Base-by-base conservation (phyloP, 2,113 vertebrate species). In the Serilophus lunatus region DNA sequence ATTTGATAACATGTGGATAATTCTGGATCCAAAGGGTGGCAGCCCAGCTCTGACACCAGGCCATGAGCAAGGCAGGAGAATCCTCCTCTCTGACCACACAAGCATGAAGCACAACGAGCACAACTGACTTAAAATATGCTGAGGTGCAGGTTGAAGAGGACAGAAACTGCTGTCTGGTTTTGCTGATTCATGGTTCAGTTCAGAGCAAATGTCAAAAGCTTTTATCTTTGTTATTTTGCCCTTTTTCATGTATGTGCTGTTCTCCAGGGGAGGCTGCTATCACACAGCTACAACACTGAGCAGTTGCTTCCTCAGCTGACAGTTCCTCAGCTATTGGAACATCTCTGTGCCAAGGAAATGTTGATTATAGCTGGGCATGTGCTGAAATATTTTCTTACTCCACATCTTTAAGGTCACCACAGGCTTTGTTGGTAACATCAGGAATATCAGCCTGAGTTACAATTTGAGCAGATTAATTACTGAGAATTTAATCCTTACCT, bases 391-490 rank as follows among this genome's bases (percentile, higher is more conserved):
- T 51, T 70, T 82, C 71, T 70, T 36, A 14, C 22, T 78, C 35
- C 25, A 3, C 2, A 1, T 57, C 49, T 85, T 66, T 49, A 56
- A 86, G 47, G 82, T 84, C 13, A 0, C 82, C 61, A 1, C 24
- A 29, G 54, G 54, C 26, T 47, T 60, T 3, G 0, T 50, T 14
- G 6, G 40, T 54, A 82, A 38, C 31, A 13, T 59, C 71, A 68
- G 72, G 44, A 86, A 56, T 78, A 86, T 45, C 86, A 84, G 82
- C 18, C 68, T 38, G 88, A 90, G 93, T 86, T 95, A 89, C 80
- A 86, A 75, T 87, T 91, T 71, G 84, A 77, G 71, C 60, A 92
- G 84, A 75, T 95, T 97, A 96, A 95, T 96, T 95, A 94, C 84
- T 88, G 94, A 71, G 86, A 91, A 85, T 90, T 93, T 91, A 70